These are phyloP conservation scores for Agrenia bidenticulata DNA, from an alignment of 2,888 invertebrate genomes.

Conservation along the genomic window DNA sequence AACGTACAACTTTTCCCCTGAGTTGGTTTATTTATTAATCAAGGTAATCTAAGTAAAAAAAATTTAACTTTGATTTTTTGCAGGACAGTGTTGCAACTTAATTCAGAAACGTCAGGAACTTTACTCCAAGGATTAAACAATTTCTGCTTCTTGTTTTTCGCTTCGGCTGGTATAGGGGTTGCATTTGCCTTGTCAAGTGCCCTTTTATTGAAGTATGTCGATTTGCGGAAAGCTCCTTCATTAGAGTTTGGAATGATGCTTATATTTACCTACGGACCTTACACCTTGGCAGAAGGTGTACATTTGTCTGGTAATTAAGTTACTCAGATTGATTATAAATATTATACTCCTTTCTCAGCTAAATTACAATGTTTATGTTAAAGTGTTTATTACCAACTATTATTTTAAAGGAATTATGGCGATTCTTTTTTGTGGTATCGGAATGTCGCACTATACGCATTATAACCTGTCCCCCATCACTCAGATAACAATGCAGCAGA, in stretches of 20 bases:
- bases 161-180: constrained; percentile 95
- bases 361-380: too few species aligned
- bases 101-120: constrained; percentile 68
- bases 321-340: too few species aligned
- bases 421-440: constrained; percentile 96
- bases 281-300: constrained; percentile 95
- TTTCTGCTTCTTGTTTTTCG: constrained; percentile 97
- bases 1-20: too few species aligned
- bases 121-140: constrained; percentile 80
- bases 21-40: constrained; percentile 10
- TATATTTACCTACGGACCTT: constrained; percentile 97
- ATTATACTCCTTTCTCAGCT: neutral
- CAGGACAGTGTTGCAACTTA: constrained; percentile 54
- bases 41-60: neutral
- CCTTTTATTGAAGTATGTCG: constrained; percentile 88
- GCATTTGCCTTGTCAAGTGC: constrained; percentile 92
- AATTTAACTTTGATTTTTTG: constrained; percentile 3
- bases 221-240: constrained; percentile 94
- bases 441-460: constrained; percentile 99
- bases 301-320: constrained; percentile 85
- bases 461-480: constrained; percentile 96
- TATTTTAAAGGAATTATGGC: constrained; percentile 89
- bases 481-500: constrained; percentile 99
- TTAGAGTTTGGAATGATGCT: constrained; percentile 98
- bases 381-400: neutral